phyloP scores from a whole-genome alignment of 2,797 vertebrate species.

The Tenualosa ilisha region DNA sequence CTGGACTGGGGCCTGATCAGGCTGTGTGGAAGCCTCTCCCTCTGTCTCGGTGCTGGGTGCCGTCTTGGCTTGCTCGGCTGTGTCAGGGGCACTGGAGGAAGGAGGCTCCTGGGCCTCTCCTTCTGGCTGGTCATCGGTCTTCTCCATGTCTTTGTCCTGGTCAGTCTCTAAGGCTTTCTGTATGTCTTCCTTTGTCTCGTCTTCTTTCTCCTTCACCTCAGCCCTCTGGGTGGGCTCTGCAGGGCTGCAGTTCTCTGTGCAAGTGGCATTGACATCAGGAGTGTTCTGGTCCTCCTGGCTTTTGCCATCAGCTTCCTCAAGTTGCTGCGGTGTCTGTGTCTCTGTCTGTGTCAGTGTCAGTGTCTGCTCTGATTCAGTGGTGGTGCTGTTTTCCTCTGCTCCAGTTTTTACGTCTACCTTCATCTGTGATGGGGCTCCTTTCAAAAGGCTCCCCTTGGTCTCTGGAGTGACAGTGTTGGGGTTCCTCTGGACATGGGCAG shows the following conservation, averaged over 20 bases:
- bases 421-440: conserved; percentile 48
- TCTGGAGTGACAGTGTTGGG: conserved; percentile 52
- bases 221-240: not conserved
- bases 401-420: conserved; percentile 41
- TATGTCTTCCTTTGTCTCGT: conserved; percentile 37
- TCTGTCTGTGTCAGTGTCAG: not conserved
- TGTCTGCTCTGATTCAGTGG: not conserved
- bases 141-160: conserved; percentile 34
- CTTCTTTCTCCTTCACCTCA: conserved; percentile 33
- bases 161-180: conserved; percentile 29
- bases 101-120: not conserved
- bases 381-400: not conserved
- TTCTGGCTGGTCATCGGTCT: conserved; percentile 45
- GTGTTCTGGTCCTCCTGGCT: not conserved
- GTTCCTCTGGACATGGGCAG: conserved; percentile 39
- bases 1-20: not conserved
- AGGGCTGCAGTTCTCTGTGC: not conserved
- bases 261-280: not conserved
- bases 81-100: not conserved
- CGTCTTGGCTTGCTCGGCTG: not conserved
- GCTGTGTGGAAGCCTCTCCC: not conserved
- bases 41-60: not conserved
- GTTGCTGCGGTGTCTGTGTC: too few species aligned
- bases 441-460: conserved; percentile 50
- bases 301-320: not conserved